Base-by-base conservation (phyloP, 35 echinoderm and acorn worm species). In the Apostichopus parvimensis region DNA sequence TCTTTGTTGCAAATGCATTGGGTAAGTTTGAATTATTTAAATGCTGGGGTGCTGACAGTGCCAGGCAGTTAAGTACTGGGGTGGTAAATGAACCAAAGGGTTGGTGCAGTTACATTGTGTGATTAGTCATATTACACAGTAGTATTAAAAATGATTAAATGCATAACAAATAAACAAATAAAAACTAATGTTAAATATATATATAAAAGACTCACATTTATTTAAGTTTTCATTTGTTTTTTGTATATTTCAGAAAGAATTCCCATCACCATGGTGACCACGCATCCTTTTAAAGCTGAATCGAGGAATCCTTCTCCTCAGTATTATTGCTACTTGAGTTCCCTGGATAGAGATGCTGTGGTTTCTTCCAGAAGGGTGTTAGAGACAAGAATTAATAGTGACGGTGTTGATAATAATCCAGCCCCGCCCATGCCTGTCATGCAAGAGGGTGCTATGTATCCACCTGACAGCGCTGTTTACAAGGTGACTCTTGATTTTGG, bases 241-340 rank as follows among this genome's bases (percentile, higher is more conserved):
- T 78, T 79, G 77, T 79, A 6, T 79, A 22, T 79, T 8, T 85
- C 82, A 45, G 26, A 54, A 6, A 57, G 55, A 20, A 79, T 79
- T 28, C 78, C 78, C 22, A 53, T 79, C 52, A 85, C 82, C 82
- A 85, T 85, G 82, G 82, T 85, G 10, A 85, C 82, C 4, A 85
- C 25, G 13, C 82, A 85, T 45, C 82, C 82, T 5, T 85, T 56
- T 15, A 57, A 85, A 5, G 82, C 82, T 85, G 82, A 85, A 13
- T 85, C 82, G 2, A 56, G 0, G 0, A 56, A 8, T 56, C 82
- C 82, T 8, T 85, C 8, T 57, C 82, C 82, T 28, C 5, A 54
- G 82, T 85, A 85, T 85, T 59, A 20, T 14, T 85, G 82, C 21
- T 85, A 85, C 56, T 17, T 84, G 3, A 84, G 54, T 56, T 55